Evolutionary conservation across 1,140 invertebrate genomes (phyloP).

Genomic region (Leptinotarsa texana): DNA sequence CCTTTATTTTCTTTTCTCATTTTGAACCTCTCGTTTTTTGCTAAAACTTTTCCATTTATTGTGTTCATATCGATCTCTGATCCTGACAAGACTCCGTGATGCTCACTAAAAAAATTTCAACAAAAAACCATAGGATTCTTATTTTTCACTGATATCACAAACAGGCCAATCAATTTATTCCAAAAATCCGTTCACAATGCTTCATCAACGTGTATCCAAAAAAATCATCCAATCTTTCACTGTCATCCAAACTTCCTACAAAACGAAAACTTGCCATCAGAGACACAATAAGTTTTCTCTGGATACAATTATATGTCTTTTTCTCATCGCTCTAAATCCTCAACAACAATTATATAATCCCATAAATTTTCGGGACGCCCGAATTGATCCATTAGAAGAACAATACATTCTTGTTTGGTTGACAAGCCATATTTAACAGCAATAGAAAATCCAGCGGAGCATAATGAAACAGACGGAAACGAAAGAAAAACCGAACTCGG

Average conservation of each 20-base stretch:
- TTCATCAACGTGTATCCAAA: too few relatives aligned
- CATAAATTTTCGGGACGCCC: not conserved
- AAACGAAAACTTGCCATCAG: not conserved
- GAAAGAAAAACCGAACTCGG: not conserved
- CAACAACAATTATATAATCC: slow-evolving; percentile 1
- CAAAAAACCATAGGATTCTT: too few relatives aligned
- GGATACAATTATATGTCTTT: not conserved
- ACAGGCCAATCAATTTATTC: too few relatives aligned
- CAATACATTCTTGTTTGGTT: slow-evolving; percentile 4
- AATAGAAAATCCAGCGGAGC: not conserved
- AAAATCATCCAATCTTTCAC: not conserved
- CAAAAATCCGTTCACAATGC: too few relatives aligned
- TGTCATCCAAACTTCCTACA: not conserved
- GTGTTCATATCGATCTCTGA: too few relatives aligned
- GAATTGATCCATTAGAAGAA: slow-evolving; percentile 3
- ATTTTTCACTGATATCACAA: too few relatives aligned
- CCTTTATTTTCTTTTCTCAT: too few relatives aligned
- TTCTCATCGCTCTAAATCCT: not conserved
- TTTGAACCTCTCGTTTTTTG: too few relatives aligned
- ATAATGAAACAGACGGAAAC: not conserved
- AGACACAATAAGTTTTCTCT: not conserved
- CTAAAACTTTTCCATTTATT: too few relatives aligned
- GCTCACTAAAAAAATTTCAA: too few relatives aligned
- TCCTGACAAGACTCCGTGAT: too few relatives aligned
- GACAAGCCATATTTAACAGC: slow-evolving; percentile 5